phyloP scores from a whole-genome alignment of 2,797 vertebrate genomes.

The Sparus aurata region DNA sequence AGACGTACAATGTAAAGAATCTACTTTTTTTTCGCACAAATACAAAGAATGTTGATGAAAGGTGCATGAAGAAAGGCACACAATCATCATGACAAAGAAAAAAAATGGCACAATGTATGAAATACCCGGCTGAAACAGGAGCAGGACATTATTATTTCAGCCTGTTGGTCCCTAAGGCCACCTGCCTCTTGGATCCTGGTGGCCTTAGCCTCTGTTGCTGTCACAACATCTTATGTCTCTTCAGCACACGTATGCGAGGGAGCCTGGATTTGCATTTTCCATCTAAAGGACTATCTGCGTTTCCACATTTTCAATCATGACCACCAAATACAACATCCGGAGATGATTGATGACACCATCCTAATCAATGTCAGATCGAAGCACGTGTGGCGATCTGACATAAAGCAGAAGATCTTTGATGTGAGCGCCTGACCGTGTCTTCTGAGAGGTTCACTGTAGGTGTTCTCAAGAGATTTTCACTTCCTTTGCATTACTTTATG shows the following conservation, averaged over 20 bases:
- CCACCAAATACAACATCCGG: constrained; percentile 3
- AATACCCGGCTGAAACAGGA: constrained; percentile 11
- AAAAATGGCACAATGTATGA: background rate
- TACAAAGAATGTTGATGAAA: background rate
- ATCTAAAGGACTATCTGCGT: background rate
- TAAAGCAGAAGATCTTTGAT: background rate
- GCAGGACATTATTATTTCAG: constrained; percentile 36
- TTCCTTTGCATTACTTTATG: background rate
- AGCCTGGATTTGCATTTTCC: constrained; percentile 48
- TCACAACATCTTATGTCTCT: constrained; percentile 33
- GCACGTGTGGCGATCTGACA: background rate
- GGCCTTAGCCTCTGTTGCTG: constrained; percentile 29
- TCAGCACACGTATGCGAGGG: constrained; percentile 14
- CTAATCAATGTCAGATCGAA: constrained; percentile 6
- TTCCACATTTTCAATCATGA: constrained; percentile 33
- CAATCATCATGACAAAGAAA: constrained; percentile 1
- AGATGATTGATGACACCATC: constrained; percentile 4
- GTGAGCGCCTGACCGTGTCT: background rate
- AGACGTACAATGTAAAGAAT: background rate
- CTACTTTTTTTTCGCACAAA: background rate
- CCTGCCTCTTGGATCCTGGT: constrained; percentile 31
- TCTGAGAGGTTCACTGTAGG: background rate
- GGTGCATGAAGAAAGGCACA: background rate
- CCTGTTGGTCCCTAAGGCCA: constrained; percentile 19
- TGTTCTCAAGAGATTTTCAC: background rate